Base-by-base conservation (phyloP, 2,888 invertebrate species). In the Lacanobia oleracea region DNA sequence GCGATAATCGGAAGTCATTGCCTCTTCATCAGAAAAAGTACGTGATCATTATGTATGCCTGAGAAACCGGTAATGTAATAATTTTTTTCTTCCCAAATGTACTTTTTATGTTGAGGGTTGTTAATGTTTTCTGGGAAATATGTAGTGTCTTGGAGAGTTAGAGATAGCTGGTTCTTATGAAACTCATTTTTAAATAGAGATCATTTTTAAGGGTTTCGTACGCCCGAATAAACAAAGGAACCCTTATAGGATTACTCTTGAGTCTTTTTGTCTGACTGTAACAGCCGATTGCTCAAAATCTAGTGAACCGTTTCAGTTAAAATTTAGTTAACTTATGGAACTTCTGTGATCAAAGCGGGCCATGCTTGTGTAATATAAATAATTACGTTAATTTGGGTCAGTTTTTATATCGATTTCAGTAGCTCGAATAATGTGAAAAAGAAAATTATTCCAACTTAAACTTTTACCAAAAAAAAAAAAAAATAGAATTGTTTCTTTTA, bases 41-140 rank as follows among this genome's bases (percentile, higher is more conserved):
- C 18, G 14, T 33, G 14, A 51, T n/a, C 27, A 56, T 48, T 23
- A 72, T 50, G 40, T n/a, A 12, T 45, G 18, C 50, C 48, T 18
- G 43, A 14, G 59, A n/a, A 21, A n/a, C 33, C 33, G 12, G n/a
- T 14, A 23, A 0, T 40, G 18, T 56, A 54, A 61, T 69, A 43
- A 61, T 43, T 23, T 51, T 59, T 71, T 33, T 16, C 45, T 9
- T 27, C n/a, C 12, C 21, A 40, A 63, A 48, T 63, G 57, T 63
- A 10, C n/a, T 75, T 79, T 72, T 78, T 78, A 72, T 62, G 43
- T 62, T 48, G 23, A 43, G 23, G 43, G 12, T 37, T 14, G 12
- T n/a, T 23, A 43, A 65, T 45, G 37, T 43, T 45, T 53, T 45
- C 10, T 2, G 16, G 66, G 14, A 12, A n/a, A 33, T 21, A n/a